These are phyloP conservation scores for Myiopsitta monachus DNA, from an alignment of 2,113 vertebrate genomes.

Conservation along the genomic window DNA sequence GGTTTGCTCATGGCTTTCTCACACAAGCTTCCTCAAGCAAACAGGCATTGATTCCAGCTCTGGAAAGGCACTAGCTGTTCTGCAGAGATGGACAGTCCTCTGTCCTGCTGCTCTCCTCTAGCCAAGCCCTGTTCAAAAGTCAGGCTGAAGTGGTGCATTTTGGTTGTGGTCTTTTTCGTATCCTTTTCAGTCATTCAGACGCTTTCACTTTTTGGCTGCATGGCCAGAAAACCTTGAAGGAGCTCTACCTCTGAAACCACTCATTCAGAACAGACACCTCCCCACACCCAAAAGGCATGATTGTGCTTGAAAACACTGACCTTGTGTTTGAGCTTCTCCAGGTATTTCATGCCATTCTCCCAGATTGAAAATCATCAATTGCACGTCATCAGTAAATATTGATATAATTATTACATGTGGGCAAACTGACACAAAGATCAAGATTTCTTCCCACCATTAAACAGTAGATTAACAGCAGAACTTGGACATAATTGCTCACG, in stretches of 20 bases:
- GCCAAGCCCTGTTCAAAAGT: not conserved
- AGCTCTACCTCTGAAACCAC: not conserved
- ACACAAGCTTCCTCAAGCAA: not conserved
- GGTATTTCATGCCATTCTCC: not conserved
- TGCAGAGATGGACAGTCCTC: not conserved
- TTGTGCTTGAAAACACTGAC: not conserved
- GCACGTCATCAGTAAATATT: not conserved
- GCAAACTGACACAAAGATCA: not conserved
- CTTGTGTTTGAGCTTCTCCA: not conserved
- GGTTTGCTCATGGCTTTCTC: not conserved
- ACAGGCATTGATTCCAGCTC: not conserved
- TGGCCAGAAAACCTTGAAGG: not conserved
- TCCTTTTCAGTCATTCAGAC: not conserved
- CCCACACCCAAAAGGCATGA: not conserved
- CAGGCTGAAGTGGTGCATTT: not conserved
- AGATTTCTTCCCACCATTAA: not conserved
- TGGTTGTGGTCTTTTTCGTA: not conserved
- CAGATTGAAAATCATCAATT: not conserved
- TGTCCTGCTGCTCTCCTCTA: not conserved
- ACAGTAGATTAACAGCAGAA: not conserved
- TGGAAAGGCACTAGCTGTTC: not conserved
- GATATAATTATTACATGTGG: not conserved
- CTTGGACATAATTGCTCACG: not conserved
- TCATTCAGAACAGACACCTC: not conserved
- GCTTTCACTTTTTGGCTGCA: not conserved